Evolutionary conservation across 2,888 invertebrate species (phyloP).

Genomic region (Rotaria socialis): DNA sequence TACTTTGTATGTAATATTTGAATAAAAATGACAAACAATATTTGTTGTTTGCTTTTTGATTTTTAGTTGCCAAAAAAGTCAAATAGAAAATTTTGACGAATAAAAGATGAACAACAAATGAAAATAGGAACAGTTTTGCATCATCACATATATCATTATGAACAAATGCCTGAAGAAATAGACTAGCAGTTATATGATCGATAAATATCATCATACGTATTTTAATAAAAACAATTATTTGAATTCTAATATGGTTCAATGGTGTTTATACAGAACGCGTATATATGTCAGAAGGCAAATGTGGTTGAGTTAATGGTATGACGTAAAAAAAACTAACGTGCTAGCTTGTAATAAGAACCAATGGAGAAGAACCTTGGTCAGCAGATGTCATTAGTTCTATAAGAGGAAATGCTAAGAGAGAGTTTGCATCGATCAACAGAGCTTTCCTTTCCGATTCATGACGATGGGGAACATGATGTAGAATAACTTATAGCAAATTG

Average conservation of each 20-base stretch:
- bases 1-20: too few species aligned
- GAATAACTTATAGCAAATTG: too few species aligned
- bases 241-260: neutral
- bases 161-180: neutral
- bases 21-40: too few species aligned
- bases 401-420: too few species aligned
- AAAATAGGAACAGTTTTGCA: neutral
- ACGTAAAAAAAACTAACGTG: neutral
- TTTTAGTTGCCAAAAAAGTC: neutral
- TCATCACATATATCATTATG: neutral
- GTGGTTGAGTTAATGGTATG: neutral
- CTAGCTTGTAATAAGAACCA: neutral
- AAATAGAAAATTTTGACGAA: neutral
- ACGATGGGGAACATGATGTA: too few species aligned
- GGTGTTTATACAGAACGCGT: neutral
- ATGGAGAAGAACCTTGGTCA: neutral
- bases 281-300: neutral
- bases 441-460: too few species aligned
- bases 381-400: conserved; percentile 21
- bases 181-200: neutral
- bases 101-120: neutral
- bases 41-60: too few species aligned
- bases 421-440: too few species aligned
- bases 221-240: neutral
- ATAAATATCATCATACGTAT: neutral